Conservation (phyloP, 2,797 vertebrate genomes). For the Smutsia temminckii region DNA sequence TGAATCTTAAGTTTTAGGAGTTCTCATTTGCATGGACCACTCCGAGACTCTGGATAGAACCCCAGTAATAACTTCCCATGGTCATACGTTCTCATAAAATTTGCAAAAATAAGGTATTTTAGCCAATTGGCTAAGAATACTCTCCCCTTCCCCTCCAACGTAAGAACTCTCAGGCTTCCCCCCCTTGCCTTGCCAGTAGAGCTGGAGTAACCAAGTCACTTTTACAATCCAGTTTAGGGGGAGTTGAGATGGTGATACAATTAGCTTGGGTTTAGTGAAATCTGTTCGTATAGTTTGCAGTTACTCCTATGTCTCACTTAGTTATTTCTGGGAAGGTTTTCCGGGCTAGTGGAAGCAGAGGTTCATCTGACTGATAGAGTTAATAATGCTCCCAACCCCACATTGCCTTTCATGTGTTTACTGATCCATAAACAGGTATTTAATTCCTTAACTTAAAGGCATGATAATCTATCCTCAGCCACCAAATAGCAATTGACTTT, state of each 20-base stretch:
- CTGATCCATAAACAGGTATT: not conserved
- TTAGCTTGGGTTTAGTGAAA: not conserved
- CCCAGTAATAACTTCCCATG: not conserved
- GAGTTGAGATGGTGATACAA: not conserved
- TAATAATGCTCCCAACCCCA: not conserved
- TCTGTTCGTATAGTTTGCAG: not conserved
- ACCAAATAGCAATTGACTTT: not conserved
- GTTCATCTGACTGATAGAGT: not conserved
- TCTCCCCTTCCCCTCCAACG: not conserved
- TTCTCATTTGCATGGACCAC: not conserved
- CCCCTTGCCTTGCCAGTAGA: not conserved
- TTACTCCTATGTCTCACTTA: not conserved
- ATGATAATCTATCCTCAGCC: not conserved
- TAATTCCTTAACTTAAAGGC: not conserved
- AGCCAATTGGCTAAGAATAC: not conserved
- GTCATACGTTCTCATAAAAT: not conserved
- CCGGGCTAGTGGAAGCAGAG: not conserved
- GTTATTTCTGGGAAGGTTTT: not conserved
- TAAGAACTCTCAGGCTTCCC: not conserved
- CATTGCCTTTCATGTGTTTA: not conserved
- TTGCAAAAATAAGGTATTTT: not conserved
- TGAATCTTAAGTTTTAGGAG: not conserved
- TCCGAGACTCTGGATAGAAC: not conserved
- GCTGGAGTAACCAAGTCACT: not conserved
- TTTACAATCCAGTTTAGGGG: not conserved